phyloP scores from a whole-genome alignment of 2,888 invertebrate genomes.

The Apoderus coryli region DNA sequence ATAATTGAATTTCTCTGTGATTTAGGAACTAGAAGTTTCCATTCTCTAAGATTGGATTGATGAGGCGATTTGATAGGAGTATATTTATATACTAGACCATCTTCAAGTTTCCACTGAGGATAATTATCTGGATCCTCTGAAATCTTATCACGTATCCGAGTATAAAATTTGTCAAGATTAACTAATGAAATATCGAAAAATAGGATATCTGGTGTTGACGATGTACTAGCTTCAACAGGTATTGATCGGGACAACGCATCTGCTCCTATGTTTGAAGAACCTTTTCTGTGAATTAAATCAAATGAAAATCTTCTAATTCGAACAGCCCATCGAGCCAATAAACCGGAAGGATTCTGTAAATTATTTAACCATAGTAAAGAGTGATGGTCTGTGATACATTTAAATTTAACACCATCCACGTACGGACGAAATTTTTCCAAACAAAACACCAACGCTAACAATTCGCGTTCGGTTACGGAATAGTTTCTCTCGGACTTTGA shows the following conservation, averaged over 20 bases:
- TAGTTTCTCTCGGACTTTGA: slow-evolving; percentile 14
- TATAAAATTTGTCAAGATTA: slow-evolving; percentile 11
- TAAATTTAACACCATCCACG: slow-evolving; percentile 18
- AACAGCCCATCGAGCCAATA: slow-evolving; percentile 17
- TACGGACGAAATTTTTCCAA: slow-evolving; percentile 16
- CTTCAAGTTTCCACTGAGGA: slow-evolving; percentile 11
- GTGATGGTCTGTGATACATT: slow-evolving; percentile 19
- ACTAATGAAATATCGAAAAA: slow-evolving; percentile 7
- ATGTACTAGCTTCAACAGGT: not conserved
- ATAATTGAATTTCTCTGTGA: slow-evolving; percentile 2
- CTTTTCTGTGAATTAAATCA: slow-evolving; percentile 16
- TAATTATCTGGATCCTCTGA: slow-evolving; percentile 8
- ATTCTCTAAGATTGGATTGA: slow-evolving; percentile 8
- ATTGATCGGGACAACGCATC: slow-evolving; percentile 13
- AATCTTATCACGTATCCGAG: slow-evolving; percentile 9
- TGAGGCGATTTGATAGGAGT: slow-evolving; percentile 5
- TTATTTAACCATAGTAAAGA: slow-evolving; percentile 17
- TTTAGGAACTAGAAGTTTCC: slow-evolving; percentile 11
- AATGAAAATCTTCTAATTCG: slow-evolving; percentile 15
- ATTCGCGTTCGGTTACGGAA: slow-evolving; percentile 19
- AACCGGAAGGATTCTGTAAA: slow-evolving; percentile 17
- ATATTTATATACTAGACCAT: slow-evolving; percentile 10
- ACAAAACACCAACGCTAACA: slow-evolving; percentile 17
- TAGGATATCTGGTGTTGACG: not conserved
- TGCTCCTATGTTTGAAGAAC: slow-evolving; percentile 14